Percentiles rank a stretch among this genome's conserved stretches.
These are phyloP conservation scores for Leptinotarsa tumamoca DNA, from an alignment of 2,888 invertebrate genomes.

Conservation along the genomic window DNA sequence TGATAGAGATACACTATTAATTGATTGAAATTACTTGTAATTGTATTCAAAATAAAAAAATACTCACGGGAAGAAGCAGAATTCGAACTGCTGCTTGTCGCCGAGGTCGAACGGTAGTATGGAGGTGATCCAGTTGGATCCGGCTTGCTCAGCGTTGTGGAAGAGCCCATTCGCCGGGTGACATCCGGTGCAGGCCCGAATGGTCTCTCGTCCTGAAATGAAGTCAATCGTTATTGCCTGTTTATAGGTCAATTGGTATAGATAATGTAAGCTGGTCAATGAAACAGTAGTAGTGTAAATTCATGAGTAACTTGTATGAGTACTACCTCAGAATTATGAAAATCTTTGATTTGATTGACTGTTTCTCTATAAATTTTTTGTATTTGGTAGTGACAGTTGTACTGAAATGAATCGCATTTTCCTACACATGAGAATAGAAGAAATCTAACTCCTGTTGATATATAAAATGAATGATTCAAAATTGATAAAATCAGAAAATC, in stretches of 20 bases:
- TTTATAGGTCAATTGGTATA: neutral
- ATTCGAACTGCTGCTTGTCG: conserved; percentile 72
- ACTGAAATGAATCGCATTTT: too few relatives aligned
- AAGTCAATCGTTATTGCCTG: conserved; percentile 26
- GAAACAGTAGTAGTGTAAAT: neutral
- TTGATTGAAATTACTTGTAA: too few relatives aligned
- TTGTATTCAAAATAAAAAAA: neutral
- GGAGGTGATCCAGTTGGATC: conserved; percentile 64
- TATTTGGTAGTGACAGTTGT: too few relatives aligned
- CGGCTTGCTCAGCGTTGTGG: conserved; percentile 61
- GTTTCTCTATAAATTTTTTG: too few relatives aligned
- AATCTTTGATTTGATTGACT: too few relatives aligned
- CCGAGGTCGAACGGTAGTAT: conserved; percentile 69
- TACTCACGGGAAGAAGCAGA: conserved; percentile 73
- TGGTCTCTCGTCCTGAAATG: conserved; percentile 55
- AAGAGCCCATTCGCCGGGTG: conserved; percentile 65
- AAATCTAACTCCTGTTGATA: too few relatives aligned
- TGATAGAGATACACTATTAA: too few relatives aligned
- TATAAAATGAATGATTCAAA: too few relatives aligned
- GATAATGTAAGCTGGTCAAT: conserved; percentile 5
- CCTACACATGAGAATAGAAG: too few relatives aligned
- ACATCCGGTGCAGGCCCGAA: conserved; percentile 73
- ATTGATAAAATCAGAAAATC: too few relatives aligned
- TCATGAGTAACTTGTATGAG: too few relatives aligned
- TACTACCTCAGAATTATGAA: too few relatives aligned